Base-by-base conservation (phyloP, 2,888 invertebrate species). In the Drosophila kanekoi region DNA sequence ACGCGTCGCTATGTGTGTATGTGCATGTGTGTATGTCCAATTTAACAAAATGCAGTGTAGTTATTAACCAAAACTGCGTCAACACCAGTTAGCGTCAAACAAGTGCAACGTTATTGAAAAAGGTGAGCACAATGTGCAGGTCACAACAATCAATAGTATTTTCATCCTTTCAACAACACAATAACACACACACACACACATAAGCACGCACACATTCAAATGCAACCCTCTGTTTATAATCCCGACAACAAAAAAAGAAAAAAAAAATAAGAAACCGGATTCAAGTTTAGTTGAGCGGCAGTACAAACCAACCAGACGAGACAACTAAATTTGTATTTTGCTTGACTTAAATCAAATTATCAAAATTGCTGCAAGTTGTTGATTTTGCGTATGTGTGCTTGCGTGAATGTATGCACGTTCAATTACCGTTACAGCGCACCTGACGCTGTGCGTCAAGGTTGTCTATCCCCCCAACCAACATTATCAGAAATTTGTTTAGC, bases 191-290 rank as follows among this genome's bases (percentile, higher is more conserved):
- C 43, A 38, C n/a, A 51, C 32, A 32, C 16, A 35, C 23, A 18
- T 10, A 11, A 54, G 45, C 35, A 51, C 37, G 18, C 37, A 51
- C 28, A 45, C 33, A 59, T 52, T 57, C 8, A 59, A 62, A 71
- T 66, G 75, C 75, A 76, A 67, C 75, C 75, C 75, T 72, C 72
- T 43, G 57, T 61, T 73, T 61, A 69, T 72, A 72, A 72, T 54
- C 48, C 59, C 33, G 47, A 58, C 56, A 70, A 58, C 38, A 56
- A 65, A 38, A 16, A 41, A 16, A 23, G 44, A 54, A 58, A 44
- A 56, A 65, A 38, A 16, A 41, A 16, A 23, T 54, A 54, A 53
- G 57, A 44, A 70, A 66, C 66, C 77, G 73, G 77, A 73, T 73
- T 77, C 48, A 57, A 66, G 64, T 59, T 72, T 62, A 67, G 60